Evolutionary conservation across 1,140 invertebrate genomes (phyloP).

Genomic region (Notospermus geniculatus): DNA sequence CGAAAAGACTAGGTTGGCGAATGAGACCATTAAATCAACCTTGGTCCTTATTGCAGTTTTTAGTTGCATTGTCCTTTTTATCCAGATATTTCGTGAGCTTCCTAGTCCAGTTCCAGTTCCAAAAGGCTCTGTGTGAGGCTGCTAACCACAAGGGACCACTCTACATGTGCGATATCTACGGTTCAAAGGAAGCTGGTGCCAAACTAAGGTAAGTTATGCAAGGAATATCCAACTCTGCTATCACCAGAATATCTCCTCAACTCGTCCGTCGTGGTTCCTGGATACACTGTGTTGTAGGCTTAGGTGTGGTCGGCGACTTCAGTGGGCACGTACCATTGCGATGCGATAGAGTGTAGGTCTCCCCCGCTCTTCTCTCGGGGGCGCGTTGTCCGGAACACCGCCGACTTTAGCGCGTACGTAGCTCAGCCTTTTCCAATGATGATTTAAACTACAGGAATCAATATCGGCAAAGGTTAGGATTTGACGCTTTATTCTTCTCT

Average conservation of each 20-base stretch:
- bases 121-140: slow-evolving; percentile 74
- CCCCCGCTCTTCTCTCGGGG: neutral
- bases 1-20: too few species aligned
- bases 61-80: slow-evolving; percentile 4
- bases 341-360: slow-evolving; percentile 25
- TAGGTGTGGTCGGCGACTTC: slow-evolving; percentile 9
- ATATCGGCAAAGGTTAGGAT: too few species aligned
- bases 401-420: neutral
- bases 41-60: neutral
- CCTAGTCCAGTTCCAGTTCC: slow-evolving; percentile 88
- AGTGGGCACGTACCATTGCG: slow-evolving; percentile 13
- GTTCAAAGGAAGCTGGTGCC: slow-evolving; percentile 71
- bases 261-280: neutral
- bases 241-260: neutral
- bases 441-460: too few species aligned
- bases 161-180: slow-evolving; percentile 88
- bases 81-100: slow-evolving; percentile 62
- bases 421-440: too few species aligned
- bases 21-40: neutral
- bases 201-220: slow-evolving; percentile 35
- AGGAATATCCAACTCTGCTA: neutral
- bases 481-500: too few species aligned
- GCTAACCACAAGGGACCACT: slow-evolving; percentile 74
- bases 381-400: neutral
- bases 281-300: too few species aligned